Base-by-base conservation (phyloP, 2,888 invertebrate genomes). In the Thymelicus lineola region DNA sequence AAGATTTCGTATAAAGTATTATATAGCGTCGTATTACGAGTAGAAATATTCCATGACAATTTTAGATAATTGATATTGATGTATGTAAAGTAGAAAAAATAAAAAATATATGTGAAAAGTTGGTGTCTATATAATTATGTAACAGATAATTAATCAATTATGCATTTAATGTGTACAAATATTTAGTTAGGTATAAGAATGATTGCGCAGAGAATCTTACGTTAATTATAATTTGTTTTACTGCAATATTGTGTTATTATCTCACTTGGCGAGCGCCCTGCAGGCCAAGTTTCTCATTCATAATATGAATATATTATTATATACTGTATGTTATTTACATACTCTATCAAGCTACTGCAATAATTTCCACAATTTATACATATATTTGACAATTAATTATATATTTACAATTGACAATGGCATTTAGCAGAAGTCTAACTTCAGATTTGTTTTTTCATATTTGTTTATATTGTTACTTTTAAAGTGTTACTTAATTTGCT, bases 151-250 rank as follows among this genome's bases (percentile, higher is more conserved):
- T 61, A 67, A 61, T 46, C 38, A 67, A 73, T 62, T 71, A 70
- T 73, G 72, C 73, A 72, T 75, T 75, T 76, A 75, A 73, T 74
- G 60, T 71, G 68, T 74, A 73, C 68, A 73, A 57, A 60, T 67
- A 50, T 61, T 68, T 66, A 57, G 57, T 70, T 72, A 28, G 28
- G 28, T 28, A 48, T 63, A 72, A 66, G 50, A 46, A 12, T 73
- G 72, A 48, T 46, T 58, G 72, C 58, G 70, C 70, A 70, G 74
- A 72, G 71, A 74, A 71, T 73, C 72, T 74, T 35, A 69, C 17
- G 57, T 69, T 75, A 72, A 58, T 62, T 70, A 71, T 42, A 53
- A 20, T 53, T 20, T 20, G 17, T 55, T 64, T 55, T 55, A 42
- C 6, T 53, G 28, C 28, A 28, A 28, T 12, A 38, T 17, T 53